phyloP scores from a whole-genome alignment of 2,113 vertebrate genomes.

The Ivindomyrus marchei region DNA sequence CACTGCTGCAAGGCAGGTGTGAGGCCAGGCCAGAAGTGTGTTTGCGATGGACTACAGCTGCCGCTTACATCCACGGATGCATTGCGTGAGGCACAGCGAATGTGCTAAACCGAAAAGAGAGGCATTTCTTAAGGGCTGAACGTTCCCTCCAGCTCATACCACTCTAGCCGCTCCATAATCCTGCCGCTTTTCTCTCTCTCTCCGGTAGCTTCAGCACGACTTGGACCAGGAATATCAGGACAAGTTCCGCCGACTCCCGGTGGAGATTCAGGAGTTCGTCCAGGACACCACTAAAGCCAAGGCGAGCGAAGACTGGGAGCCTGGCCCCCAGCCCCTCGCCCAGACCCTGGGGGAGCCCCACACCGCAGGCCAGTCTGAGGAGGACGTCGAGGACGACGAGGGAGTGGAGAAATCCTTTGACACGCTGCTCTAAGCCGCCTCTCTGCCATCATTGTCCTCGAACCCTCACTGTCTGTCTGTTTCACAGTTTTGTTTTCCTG shows the following conservation, averaged over 20 bases:
- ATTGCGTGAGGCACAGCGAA: not conserved
- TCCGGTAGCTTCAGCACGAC: conserved; percentile 79
- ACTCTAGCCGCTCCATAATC: not conserved
- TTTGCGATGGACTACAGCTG: not conserved
- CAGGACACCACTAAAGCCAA: conserved; percentile 90
- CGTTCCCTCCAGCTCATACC: not conserved
- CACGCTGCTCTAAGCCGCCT: conserved; percentile 73
- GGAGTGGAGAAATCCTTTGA: conserved; percentile 77
- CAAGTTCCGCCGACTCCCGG: conserved; percentile 90
- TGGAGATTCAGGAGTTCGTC: conserved; percentile 96
- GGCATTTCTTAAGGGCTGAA: not conserved
- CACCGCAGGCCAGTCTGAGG: conserved; percentile 74
- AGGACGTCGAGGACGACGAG: conserved; percentile 72
- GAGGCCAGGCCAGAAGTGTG: not conserved
- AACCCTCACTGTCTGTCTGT: conserved; percentile 34
- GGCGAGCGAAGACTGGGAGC: conserved; percentile 68
- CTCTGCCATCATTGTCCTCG: not conserved
- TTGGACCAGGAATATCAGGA: conserved; percentile 97
- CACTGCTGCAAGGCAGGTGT: not conserved
- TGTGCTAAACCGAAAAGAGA: not conserved
- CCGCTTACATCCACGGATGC: not conserved
- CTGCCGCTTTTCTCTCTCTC: not conserved
- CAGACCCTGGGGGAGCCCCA: conserved; percentile 68
- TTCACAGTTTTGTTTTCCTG: conserved; percentile 11
- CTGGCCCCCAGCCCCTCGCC: conserved; percentile 54